Base-by-base conservation (phyloP, 2,888 invertebrate genomes). In the Conops quadrifasciatus region DNA sequence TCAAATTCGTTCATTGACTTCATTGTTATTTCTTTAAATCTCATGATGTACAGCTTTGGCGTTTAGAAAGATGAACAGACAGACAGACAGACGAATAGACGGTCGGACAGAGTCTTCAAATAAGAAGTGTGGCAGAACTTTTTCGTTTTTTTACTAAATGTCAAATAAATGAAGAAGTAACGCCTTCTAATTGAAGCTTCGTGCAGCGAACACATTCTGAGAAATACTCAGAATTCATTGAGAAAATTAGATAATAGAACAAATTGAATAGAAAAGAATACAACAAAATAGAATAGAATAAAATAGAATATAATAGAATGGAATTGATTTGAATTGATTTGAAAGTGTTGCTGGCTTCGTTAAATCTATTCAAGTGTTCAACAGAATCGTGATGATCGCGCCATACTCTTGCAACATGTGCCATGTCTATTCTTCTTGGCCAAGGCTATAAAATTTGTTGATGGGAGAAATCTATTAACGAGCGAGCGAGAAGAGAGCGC, bases 401-500 rank as follows among this genome's bases (percentile, higher is more conserved):
- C 21, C 11, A 36, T 36, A 36, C 9, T n/a, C 24, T 56, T 24
- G 58, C 58, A 58, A 28, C 58, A 58, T 58, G 28, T 28, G 58
- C 16, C 13, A 9, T 9, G 9, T 56, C 28, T 28, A 28, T 58
- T 58, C 26, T 24, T 58, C 24, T 15, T 24, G 11, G 3, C 9
- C 58, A 16, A 4, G 5, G 4, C 9, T 9, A 7, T 36, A 36
- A 36, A 7, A 7, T 36, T 36, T 36, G 4, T 36, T 4, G 36
- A 36, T 36, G 36, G 36, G 36, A 36, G 36, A 36, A 36, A 7
- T 36, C 36, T 36, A 7, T 36, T 36, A 36, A 36, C 36, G 36
- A 36, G 36, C 4, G 4, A 36, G 9, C 9, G 36, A 36, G 9
- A 58, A 13, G 9, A 26, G 13, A 13, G 26, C 15, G 58, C 16